Evolutionary conservation across 2,888 invertebrate species (phyloP).

Genomic region (Apantesis nais): DNA sequence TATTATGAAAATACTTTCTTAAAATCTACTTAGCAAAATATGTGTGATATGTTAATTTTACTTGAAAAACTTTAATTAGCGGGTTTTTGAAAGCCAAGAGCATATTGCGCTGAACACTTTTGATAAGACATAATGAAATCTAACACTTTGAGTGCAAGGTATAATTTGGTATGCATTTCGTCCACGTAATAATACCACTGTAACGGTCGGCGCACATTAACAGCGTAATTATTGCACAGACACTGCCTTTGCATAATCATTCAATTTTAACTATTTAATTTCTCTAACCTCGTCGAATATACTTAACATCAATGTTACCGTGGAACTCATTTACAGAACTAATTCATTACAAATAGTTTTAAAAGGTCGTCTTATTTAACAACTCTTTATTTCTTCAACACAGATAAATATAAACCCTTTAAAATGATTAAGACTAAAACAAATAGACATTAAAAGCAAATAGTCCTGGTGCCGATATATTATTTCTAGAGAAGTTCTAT

Average conservation of each 20-base stretch:
- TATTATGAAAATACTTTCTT: conserved; percentile 34
- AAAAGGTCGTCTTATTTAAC: background rate
- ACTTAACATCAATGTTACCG: background rate
- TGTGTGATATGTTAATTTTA: conserved; percentile 39
- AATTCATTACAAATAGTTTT: background rate
- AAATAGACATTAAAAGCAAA: no score
- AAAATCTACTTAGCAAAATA: conserved; percentile 30
- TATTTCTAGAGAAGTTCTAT: no score
- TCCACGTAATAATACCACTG: conserved; percentile 31
- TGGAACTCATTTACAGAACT: background rate
- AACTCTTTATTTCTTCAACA: background rate
- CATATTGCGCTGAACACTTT: conserved; percentile 34
- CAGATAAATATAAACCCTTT: no score
- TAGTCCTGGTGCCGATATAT: no score
- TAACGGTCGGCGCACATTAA: conserved; percentile 48
- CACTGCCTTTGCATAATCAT: conserved; percentile 42
- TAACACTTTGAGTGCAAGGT: conserved; percentile 16
- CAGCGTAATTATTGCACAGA: conserved; percentile 35
- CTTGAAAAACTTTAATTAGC: conserved; percentile 40
- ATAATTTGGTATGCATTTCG: conserved; percentile 19
- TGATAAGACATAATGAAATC: conserved; percentile 14
- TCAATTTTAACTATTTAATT: conserved; percentile 41
- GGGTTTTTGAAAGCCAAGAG: conserved; percentile 39
- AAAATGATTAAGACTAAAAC: no score
- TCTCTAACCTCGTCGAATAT: conserved; percentile 26